Evolutionary conservation across 1,140 invertebrate species (phyloP).

Genomic region (Semibalanus balanoides): DNA sequence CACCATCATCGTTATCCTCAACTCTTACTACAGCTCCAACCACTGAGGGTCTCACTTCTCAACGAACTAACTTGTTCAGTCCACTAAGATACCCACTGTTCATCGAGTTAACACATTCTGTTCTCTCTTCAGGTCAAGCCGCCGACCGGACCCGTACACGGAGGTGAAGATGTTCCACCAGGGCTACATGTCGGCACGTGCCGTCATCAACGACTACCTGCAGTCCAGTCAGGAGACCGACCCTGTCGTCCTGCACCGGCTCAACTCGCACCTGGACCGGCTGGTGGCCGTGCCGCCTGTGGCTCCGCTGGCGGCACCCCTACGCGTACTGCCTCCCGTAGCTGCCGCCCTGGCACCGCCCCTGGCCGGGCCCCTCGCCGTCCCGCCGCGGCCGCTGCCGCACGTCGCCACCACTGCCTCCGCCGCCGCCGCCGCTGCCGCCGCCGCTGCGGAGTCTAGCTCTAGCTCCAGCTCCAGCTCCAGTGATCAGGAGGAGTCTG

Average conservation of each 20-base stretch:
- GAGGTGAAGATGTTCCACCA: constrained; percentile 4
- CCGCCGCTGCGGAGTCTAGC: not conserved
- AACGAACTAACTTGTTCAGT: no score
- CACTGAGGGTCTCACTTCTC: no score
- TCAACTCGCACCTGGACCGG: not conserved
- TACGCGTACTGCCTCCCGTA: not conserved
- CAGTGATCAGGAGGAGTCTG: not conserved
- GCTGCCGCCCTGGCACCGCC: not conserved
- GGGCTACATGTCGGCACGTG: not conserved
- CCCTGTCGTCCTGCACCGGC: not conserved
- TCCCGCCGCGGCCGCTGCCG: not conserved
- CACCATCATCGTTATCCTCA: no score
- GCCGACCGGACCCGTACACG: not conserved
- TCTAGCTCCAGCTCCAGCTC: not conserved
- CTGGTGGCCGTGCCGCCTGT: not conserved
- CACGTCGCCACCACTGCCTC: not conserved
- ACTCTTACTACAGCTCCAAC: no score
- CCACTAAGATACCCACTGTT: no score
- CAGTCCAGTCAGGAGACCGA: not conserved
- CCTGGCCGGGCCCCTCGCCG: not conserved
- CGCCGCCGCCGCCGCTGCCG: not conserved
- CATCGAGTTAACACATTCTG: no score
- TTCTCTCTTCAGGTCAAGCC: not conserved
- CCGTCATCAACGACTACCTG: constrained; percentile 5
- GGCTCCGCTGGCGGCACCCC: not conserved